phyloP scores from a whole-genome alignment of 1,140 invertebrate genomes.

The Paramacrobiotus metropolitanus region DNA sequence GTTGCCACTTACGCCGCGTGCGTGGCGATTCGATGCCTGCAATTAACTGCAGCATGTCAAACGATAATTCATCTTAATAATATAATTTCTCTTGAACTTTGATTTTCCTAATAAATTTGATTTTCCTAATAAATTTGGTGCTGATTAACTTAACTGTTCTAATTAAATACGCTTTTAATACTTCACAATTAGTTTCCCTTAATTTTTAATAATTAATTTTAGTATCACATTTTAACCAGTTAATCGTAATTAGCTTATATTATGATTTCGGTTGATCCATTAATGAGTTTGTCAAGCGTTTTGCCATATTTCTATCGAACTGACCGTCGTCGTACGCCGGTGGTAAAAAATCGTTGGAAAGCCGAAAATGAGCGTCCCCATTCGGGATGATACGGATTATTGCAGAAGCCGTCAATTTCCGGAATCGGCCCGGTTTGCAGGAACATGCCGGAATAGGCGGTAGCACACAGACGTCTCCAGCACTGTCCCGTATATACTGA shows the following conservation, averaged over 20 bases:
- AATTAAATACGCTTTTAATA: not conserved
- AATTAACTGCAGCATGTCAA: not conserved
- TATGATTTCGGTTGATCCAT: too few relatives aligned
- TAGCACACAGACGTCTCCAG: conserved; percentile 20
- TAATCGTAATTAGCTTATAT: too few relatives aligned
- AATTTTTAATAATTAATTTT: not conserved
- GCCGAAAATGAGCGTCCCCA: conserved; percentile 25
- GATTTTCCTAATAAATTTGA: not conserved
- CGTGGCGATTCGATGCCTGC: not conserved
- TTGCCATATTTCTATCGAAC: too few relatives aligned
- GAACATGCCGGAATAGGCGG: not conserved
- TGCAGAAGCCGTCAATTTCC: conserved; percentile 47
- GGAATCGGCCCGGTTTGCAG: conserved; percentile 24
- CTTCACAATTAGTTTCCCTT: not conserved
- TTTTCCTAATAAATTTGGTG: not conserved
- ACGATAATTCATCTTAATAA: not conserved
- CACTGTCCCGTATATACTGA: conserved; percentile 24
- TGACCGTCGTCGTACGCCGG: conserved; percentile 23
- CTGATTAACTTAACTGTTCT: too few relatives aligned
- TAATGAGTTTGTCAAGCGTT: too few relatives aligned
- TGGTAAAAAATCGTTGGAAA: conserved; percentile 20
- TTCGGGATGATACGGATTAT: conserved; percentile 33
- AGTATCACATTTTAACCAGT: not conserved
- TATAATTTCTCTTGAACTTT: not conserved
- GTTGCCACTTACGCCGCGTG: not conserved